Conservation (phyloP, 2,113 vertebrate species). For the Seriola quinqueradiata region DNA sequence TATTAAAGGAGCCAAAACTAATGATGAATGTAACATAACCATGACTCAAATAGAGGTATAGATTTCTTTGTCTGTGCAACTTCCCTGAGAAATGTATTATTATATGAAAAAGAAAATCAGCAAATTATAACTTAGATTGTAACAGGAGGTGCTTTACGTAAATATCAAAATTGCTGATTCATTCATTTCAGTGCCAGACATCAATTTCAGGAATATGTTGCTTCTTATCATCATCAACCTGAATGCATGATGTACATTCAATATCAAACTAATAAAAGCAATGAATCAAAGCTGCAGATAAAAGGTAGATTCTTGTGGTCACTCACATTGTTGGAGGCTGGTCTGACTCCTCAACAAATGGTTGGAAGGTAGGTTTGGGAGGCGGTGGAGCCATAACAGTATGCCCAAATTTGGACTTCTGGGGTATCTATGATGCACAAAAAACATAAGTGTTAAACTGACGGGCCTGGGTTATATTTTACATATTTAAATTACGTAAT, state of each 20-base stretch:
- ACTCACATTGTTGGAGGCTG: conserved; percentile 92
- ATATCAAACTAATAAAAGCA: neutral
- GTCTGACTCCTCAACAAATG: conserved; percentile 92
- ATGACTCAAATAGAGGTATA: too few relatives aligned
- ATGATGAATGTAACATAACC: too few relatives aligned
- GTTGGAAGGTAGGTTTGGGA: conserved; percentile 88
- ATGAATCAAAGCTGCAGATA: neutral
- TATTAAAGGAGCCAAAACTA: too few relatives aligned
- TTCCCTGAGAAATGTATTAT: too few relatives aligned
- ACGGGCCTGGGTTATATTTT: neutral
- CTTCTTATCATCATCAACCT: neutral
- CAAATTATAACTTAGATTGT: too few relatives aligned
- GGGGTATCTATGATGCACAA: conserved; percentile 63
- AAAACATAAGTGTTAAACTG: neutral
- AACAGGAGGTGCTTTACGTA: neutral
- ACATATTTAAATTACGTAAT: neutral
- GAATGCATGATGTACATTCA: neutral
- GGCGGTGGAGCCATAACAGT: conserved; percentile 70
- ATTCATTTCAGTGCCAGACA: too few relatives aligned
- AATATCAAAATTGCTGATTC: too few relatives aligned
- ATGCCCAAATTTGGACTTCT: conserved; percentile 79
- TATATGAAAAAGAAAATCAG: too few relatives aligned
- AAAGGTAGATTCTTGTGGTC: neutral
- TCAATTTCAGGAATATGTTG: neutral
- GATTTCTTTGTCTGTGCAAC: neutral